Conservation (phyloP, 2,797 vertebrate genomes). For the Megalops cyprinoides region DNA sequence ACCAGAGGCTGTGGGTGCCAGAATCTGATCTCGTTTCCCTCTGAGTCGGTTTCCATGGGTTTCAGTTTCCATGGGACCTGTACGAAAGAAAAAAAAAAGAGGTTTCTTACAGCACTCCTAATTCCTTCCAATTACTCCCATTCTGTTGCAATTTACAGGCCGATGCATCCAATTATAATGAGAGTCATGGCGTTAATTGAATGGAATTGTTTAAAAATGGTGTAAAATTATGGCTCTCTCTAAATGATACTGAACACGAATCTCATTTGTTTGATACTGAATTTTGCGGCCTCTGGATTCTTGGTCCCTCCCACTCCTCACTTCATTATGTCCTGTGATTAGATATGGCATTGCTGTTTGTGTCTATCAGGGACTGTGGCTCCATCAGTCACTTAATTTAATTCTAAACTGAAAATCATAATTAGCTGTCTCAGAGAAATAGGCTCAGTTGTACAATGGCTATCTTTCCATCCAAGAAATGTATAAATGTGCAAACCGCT, state of each 20-base stretch:
- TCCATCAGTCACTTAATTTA: slow-evolving; percentile 6
- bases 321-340: slow-evolving; percentile 1
- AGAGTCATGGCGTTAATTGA: slow-evolving; percentile 33
- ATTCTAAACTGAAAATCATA: background rate
- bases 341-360: background rate
- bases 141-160: slow-evolving; percentile 18
- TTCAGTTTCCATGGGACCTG: background rate
- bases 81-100: slow-evolving; percentile 1
- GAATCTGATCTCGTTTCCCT: background rate
- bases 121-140: slow-evolving; percentile 15
- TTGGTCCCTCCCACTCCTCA: slow-evolving; percentile 23
- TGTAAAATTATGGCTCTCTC: slow-evolving; percentile 18
- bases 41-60: background rate
- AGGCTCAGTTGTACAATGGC: no score
- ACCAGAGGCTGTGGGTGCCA: background rate
- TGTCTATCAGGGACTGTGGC: background rate
- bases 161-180: slow-evolving; percentile 9
- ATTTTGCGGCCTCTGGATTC: slow-evolving; percentile 33
- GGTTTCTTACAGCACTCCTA: background rate
- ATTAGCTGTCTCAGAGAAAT: slow-evolving; percentile 3
- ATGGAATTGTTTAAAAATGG: slow-evolving; percentile 35
- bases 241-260: slow-evolving; percentile 30
- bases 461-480: no score
- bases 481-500: no score
- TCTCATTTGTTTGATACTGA: slow-evolving; percentile 22